Percentiles rank a stretch among this genome's conserved stretches.
These are phyloP conservation scores for Platynereis dumerilii DNA, from an alignment of 2,888 invertebrate genomes.

Conservation along the genomic window DNA sequence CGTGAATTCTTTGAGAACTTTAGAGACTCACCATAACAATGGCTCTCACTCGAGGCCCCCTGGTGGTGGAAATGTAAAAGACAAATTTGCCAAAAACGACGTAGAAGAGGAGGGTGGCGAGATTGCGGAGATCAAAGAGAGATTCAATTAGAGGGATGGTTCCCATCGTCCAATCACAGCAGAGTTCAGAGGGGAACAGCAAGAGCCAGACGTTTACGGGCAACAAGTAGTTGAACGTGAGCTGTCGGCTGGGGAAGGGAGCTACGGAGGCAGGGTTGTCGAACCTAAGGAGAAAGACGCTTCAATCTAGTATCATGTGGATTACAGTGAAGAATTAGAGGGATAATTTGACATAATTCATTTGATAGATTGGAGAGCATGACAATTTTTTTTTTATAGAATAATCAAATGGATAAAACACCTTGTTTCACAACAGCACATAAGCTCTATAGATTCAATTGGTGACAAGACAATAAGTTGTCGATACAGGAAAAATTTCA, in stretches of 20 bases:
- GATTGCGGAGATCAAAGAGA: constrained; percentile 80
- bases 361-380: too few species aligned
- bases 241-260: constrained; percentile 80
- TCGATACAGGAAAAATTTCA: too few species aligned
- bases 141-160: constrained; percentile 85
- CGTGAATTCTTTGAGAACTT: too few species aligned
- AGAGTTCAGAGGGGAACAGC: constrained; percentile 85
- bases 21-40: constrained; percentile 74
- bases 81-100: constrained; percentile 61
- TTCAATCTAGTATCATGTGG: background rate
- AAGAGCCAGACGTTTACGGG: constrained; percentile 90
- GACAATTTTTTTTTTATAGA: too few species aligned
- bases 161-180: constrained; percentile 99
- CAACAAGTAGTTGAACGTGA: constrained; percentile 91
- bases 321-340: too few species aligned
- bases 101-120: constrained; percentile 78
- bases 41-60: constrained; percentile 66
- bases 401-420: too few species aligned
- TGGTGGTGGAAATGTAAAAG: constrained; percentile 42
- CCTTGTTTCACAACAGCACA: too few species aligned
- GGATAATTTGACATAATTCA: too few species aligned
- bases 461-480: too few species aligned
- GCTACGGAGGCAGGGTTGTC: constrained; percentile 97
- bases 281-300: constrained; percentile 70
- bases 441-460: too few species aligned